Evolutionary conservation across 2,888 invertebrate genomes (phyloP).

Genomic region (Melieria crassipennis): DNA sequence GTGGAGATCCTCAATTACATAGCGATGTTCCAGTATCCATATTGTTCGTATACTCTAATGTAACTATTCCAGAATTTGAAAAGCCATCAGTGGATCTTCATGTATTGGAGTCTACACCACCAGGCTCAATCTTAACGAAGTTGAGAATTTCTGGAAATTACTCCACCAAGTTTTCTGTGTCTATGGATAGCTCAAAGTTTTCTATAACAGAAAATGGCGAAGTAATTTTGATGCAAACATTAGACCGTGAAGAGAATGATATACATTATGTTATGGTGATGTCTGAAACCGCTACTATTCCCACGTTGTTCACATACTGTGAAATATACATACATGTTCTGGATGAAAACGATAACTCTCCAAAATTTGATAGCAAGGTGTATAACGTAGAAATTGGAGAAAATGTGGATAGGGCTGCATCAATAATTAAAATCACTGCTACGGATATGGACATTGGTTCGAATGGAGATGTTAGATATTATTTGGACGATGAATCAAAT

Average conservation of each 20-base stretch:
- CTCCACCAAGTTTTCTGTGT: constrained; percentile 72
- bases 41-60: constrained; percentile 77
- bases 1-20: constrained; percentile 78
- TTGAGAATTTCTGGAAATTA: constrained; percentile 74
- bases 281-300: constrained; percentile 76
- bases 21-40: constrained; percentile 85
- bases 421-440: constrained; percentile 75
- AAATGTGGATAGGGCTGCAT: constrained; percentile 81
- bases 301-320: constrained; percentile 75
- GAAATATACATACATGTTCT: constrained; percentile 82
- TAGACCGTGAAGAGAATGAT: constrained; percentile 80
- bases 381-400: constrained; percentile 84
- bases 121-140: constrained; percentile 75
- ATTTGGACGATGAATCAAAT: constrained; percentile 74
- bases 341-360: constrained; percentile 91
- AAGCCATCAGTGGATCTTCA: constrained; percentile 81
- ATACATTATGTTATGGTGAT: constrained; percentile 77
- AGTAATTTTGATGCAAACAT: constrained; percentile 76
- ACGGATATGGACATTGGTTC: constrained; percentile 76
- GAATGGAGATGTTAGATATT: constrained; percentile 86
- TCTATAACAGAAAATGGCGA: constrained; percentile 78
- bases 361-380: constrained; percentile 84
- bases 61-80: constrained; percentile 78
- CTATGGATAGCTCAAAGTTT: constrained; percentile 74
- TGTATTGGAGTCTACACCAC: constrained; percentile 79